Evolutionary conservation across 2,113 vertebrate species (phyloP), one percentile per base, ranked within the genome.

Genomic region (Leiothrix lutea): DNA sequence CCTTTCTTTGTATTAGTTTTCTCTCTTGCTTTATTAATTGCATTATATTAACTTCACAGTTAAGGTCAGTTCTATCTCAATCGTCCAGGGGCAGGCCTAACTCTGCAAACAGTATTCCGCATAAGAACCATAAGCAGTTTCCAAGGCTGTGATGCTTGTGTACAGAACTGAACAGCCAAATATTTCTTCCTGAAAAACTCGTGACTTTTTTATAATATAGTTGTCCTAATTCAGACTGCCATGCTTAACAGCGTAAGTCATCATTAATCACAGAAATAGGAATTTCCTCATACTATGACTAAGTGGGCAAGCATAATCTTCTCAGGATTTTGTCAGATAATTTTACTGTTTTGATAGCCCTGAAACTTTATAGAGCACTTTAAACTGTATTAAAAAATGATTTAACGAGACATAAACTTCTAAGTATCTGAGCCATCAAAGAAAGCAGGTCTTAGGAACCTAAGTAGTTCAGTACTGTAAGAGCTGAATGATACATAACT

Each of bases 241-340:
- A 94, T 66, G 6, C n/a, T 69, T 36, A 95, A 69, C 35, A 88
- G 11, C 45, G 60, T 74, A 97, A 85, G 48, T 47, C 80, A 66
- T 85, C 50, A 81, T 80, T 95, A 84, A 95, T 86, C 92, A 91
- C 48, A 88, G 60, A 78, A 94, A 82, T 9, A 73, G 64, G 42
- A 92, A 94, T 72, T 90, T 92, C 60, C 20, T 66, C 85, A 64
- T 91, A 51, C 44, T 86, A 44, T 93, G 53, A 60, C 64, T 77
- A 92, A 92, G n/a, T 64, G 67, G 56, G 89, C 86, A 94, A 93
- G 38, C 29, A 70, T 51, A 78, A 90, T 70, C 54, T 80, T 90
- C 50, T 81, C 20, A 57, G 75, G 36, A 61, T 40, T 50, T 95
- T 62, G 47, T 60, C 40, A 73, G 64, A 50, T 57, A 92, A 86